phyloP scores from a whole-genome alignment of 2,113 vertebrate genomes.

The Ranitomeya imitator region DNA sequence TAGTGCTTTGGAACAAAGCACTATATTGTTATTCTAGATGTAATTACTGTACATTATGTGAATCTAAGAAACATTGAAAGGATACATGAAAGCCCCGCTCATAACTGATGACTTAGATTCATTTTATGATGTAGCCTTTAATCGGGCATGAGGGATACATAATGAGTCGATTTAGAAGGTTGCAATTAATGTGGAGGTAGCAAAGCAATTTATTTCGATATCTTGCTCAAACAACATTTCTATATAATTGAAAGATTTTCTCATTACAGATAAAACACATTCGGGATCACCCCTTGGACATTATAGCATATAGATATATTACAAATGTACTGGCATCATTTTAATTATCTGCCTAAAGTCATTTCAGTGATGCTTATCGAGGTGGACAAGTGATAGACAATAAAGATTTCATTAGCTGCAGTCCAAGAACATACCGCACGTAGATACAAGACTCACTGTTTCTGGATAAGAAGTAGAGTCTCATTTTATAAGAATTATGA shows the following conservation, averaged over 20 bases:
- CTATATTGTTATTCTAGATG: too few species aligned
- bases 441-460: not conserved
- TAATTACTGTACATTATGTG: slow-evolving; percentile 4
- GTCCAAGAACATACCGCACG: not conserved
- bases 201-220: not conserved
- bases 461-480: too few species aligned
- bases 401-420: not conserved
- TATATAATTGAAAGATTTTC: slow-evolving; percentile 19
- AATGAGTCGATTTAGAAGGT: slow-evolving; percentile 13
- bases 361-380: slow-evolving; percentile 4
- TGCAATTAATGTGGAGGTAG: slow-evolving; percentile 26
- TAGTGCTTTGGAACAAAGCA: too few species aligned
- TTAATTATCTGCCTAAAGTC: slow-evolving; percentile 3
- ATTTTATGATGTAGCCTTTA: slow-evolving; percentile 22
- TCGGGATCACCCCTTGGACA: not conserved
- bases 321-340: not conserved
- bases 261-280: slow-evolving; percentile 14
- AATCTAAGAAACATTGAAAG: not conserved
- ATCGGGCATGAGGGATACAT: slow-evolving; percentile 18
- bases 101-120: not conserved
- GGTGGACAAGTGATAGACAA: not conserved
- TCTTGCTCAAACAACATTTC: slow-evolving; percentile 13
- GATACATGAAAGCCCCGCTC: slow-evolving; percentile 16
- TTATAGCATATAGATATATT: not conserved
- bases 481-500: too few species aligned